These are phyloP conservation scores for Hydriomena furcata DNA, from an alignment of 2,888 invertebrate genomes.

Conservation along the genomic window DNA sequence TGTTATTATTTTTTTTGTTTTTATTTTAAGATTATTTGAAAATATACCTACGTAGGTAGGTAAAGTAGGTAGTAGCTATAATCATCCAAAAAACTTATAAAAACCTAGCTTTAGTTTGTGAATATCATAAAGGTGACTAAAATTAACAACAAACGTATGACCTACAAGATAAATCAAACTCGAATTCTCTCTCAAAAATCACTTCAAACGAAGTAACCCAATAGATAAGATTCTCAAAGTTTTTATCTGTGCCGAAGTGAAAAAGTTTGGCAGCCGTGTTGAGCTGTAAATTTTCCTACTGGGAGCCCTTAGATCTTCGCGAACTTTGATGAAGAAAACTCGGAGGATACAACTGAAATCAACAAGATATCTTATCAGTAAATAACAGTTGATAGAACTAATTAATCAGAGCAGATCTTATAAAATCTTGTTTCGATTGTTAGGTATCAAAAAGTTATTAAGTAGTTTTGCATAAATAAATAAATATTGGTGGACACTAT, in stretches of 20 bases:
- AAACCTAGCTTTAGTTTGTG: no score
- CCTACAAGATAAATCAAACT: constrained; percentile 5
- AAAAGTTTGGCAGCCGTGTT: constrained; percentile 21
- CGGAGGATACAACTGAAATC: constrained; percentile 10
- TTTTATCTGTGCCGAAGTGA: constrained; percentile 27
- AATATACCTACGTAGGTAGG: no score
- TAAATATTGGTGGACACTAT: no score
- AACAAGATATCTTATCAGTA: constrained; percentile 20
- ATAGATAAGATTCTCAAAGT: constrained; percentile 25
- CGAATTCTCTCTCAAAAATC: constrained; percentile 20
- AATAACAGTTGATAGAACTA: constrained; percentile 9
- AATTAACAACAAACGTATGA: background rate
- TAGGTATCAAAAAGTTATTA: no score
- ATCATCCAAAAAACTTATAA: no score
- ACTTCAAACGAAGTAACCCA: constrained; percentile 19
- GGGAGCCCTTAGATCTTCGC: constrained; percentile 16
- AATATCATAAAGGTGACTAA: no score
- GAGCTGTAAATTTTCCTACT: constrained; percentile 23
- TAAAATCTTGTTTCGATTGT: no score
- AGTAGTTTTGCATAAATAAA: no score
- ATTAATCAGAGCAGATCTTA: background rate
- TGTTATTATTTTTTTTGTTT: no score
- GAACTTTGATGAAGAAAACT: constrained; percentile 17
- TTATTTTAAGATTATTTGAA: no score
- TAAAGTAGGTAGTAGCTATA: no score